Conservation (phyloP, 2,888 invertebrate genomes). For the Philereme transversata region DNA sequence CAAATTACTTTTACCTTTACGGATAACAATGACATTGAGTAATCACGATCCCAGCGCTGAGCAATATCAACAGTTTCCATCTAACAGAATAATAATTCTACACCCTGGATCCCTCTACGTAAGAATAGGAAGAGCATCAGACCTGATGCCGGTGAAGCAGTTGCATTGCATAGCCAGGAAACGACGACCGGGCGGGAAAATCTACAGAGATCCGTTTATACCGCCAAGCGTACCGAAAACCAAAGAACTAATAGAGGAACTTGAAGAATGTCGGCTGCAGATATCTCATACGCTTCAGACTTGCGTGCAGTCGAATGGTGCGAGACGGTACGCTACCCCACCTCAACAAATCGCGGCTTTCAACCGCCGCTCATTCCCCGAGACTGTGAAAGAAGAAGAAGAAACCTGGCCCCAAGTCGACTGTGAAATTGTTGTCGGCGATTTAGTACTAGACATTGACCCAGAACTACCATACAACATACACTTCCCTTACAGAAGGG, state of each 20-base stretch:
- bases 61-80: slow-evolving; percentile 87
- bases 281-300: slow-evolving; percentile 94
- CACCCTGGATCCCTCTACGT: slow-evolving; percentile 96
- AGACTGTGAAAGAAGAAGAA: slow-evolving; percentile 82
- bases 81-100: slow-evolving; percentile 94
- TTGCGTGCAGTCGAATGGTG: slow-evolving; percentile 92
- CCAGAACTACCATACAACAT: slow-evolving; percentile 90
- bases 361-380: slow-evolving; percentile 91
- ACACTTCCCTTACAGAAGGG: slow-evolving; percentile 95
- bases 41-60: slow-evolving; percentile 69
- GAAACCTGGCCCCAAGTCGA: slow-evolving; percentile 86
- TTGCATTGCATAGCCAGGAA: slow-evolving; percentile 93
- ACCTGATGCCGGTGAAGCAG: slow-evolving; percentile 92
- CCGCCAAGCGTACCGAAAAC: slow-evolving; percentile 86
- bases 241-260: slow-evolving; percentile 88
- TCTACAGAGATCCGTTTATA: slow-evolving; percentile 86
- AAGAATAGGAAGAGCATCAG: slow-evolving; percentile 95
- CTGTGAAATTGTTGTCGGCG: slow-evolving; percentile 88
- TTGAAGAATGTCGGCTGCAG: slow-evolving; percentile 92
- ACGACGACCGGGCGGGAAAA: slow-evolving; percentile 80
- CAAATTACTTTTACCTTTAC: too few relatives aligned
- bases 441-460: slow-evolving; percentile 88
- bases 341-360: slow-evolving; percentile 95
- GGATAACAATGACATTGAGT: slow-evolving; percentile 7
- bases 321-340: slow-evolving; percentile 92